phyloP scores from a whole-genome alignment of 1,140 invertebrate species.

The Drosophila kanapiae region DNA sequence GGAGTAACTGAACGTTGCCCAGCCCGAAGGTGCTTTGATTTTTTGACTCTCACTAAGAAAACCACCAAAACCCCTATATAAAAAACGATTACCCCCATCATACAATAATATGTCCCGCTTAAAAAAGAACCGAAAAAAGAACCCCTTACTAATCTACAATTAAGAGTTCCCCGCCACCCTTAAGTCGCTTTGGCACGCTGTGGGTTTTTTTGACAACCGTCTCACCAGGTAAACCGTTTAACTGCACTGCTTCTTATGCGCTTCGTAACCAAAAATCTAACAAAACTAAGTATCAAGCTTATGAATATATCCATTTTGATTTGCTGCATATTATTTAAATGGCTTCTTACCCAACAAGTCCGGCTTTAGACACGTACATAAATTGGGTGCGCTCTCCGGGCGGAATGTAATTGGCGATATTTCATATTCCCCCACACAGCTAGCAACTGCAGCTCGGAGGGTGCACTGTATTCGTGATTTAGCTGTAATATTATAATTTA shows the following conservation, averaged over 20 bases:
- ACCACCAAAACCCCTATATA: slow-evolving; percentile 21
- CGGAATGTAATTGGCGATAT: slow-evolving; percentile 16
- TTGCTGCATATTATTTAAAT: slow-evolving; percentile 47
- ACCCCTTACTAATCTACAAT: slow-evolving; percentile 43
- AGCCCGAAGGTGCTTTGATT: slow-evolving; percentile 70
- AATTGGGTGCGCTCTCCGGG: slow-evolving; percentile 22
- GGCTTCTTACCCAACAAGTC: slow-evolving; percentile 43
- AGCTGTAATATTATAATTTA: slow-evolving; percentile 60
- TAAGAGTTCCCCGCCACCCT: slow-evolving; percentile 68
- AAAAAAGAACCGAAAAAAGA: slow-evolving; percentile 40
- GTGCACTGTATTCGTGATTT: slow-evolving; percentile 48
- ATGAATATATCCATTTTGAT: slow-evolving; percentile 40
- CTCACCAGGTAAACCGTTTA: slow-evolving; percentile 85
- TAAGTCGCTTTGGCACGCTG: slow-evolving; percentile 87
- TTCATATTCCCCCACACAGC: neutral
- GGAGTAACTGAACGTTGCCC: slow-evolving; percentile 65
- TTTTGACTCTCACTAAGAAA: slow-evolving; percentile 67
- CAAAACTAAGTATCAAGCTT: slow-evolving; percentile 21
- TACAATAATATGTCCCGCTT: slow-evolving; percentile 51
- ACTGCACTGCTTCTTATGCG: slow-evolving; percentile 83
- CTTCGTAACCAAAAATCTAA: slow-evolving; percentile 69
- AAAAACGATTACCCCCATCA: slow-evolving; percentile 19
- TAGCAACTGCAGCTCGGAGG: slow-evolving; percentile 12
- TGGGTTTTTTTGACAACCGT: slow-evolving; percentile 85
- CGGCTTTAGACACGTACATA: slow-evolving; percentile 16